Evolutionary conservation across 1,140 invertebrate genomes (phyloP).

Genomic region (Papilio aristodemus): DNA sequence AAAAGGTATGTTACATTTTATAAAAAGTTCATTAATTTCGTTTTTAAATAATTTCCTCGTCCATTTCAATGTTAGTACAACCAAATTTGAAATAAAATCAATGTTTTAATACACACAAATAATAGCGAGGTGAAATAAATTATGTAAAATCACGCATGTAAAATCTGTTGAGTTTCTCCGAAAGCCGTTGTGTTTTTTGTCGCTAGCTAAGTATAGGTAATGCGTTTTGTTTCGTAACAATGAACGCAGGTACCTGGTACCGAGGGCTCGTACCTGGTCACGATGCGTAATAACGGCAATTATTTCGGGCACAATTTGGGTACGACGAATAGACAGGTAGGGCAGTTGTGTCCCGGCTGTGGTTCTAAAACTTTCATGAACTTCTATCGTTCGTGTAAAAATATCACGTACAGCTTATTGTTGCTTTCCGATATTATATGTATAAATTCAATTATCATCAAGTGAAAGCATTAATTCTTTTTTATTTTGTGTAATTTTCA

Average conservation of each 20-base stretch:
- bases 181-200: constrained; percentile 25
- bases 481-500: no score
- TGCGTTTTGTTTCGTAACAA: constrained; percentile 32
- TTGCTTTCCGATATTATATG: no score
- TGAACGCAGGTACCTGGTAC: constrained; percentile 32
- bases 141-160: background rate
- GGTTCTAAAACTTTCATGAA: constrained; percentile 48
- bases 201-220: constrained; percentile 33
- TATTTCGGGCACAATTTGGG: constrained; percentile 64
- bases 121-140: background rate
- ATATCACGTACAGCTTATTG: no score
- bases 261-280: constrained; percentile 37
- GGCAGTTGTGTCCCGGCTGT: constrained; percentile 38
- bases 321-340: constrained; percentile 56
- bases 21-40: no score
- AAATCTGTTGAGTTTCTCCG: background rate
- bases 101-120: background rate
- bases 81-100: no score
- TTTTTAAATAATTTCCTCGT: no score
- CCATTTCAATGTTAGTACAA: no score
- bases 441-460: no score
- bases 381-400: no score
- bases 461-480: no score
- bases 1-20: no score
- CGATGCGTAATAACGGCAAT: constrained; percentile 66